These are phyloP conservation scores for Neoseiulus cucumeris DNA, from an alignment of 1,140 invertebrate species.

Conservation along the genomic window DNA sequence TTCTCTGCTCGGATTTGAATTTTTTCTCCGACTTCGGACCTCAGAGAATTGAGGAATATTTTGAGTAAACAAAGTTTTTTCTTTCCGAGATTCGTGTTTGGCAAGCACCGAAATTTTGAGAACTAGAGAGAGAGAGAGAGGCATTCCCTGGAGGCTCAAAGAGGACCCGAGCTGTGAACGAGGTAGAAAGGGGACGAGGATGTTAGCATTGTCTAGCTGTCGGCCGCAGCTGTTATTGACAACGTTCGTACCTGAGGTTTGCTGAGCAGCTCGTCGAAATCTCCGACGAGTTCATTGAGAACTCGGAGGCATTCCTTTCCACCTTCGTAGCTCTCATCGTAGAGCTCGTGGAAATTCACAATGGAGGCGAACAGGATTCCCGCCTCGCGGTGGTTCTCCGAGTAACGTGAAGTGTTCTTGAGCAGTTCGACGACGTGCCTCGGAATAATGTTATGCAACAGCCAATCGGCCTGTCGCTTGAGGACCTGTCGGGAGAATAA, in stretches of 20 bases:
- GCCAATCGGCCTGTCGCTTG: conserved; percentile 86
- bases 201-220: background rate
- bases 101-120: too few relatives aligned
- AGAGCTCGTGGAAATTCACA: conserved; percentile 86
- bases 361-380: conserved; percentile 87
- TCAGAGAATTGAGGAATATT: too few relatives aligned
- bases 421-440: conserved; percentile 76
- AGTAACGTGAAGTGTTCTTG: conserved; percentile 81
- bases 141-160: too few relatives aligned
- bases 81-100: too few relatives aligned
- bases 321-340: conserved; percentile 79
- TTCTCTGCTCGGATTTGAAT: too few relatives aligned
- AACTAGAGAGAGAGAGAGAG: too few relatives aligned
- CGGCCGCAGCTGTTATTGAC: background rate
- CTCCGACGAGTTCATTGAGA: conserved; percentile 76
- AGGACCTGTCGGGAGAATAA: conserved; percentile 37
- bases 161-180: too few relatives aligned
- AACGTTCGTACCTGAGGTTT: background rate
- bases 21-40: too few relatives aligned
- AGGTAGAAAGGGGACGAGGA: too few relatives aligned
- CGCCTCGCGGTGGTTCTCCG: conserved; percentile 76
- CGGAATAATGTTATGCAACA: conserved; percentile 88
- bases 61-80: too few relatives aligned
- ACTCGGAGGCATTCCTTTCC: conserved; percentile 81
- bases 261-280: conserved; percentile 50